phyloP scores from a whole-genome alignment of 1,140 invertebrate species.

The Oncopodura yosiiana region DNA sequence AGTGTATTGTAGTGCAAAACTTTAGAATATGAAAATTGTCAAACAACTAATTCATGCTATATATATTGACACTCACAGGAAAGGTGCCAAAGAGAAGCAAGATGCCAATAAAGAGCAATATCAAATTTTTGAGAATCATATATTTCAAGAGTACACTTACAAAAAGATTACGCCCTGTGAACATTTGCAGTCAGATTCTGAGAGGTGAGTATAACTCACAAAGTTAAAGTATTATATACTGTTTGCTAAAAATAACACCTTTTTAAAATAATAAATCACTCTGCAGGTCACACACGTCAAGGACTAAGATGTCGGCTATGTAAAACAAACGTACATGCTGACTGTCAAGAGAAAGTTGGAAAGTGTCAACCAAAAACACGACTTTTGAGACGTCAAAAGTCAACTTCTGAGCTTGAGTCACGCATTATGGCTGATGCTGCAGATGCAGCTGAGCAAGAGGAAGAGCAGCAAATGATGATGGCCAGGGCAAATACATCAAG shows the following conservation, averaged over 20 bases:
- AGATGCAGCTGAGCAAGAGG: constrained; percentile 54
- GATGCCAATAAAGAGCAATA: constrained; percentile 48
- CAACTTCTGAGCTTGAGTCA: constrained; percentile 52
- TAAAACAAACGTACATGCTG: constrained; percentile 81
- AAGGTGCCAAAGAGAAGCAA: constrained; percentile 58
- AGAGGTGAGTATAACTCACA: constrained; percentile 52
- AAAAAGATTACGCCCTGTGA: constrained; percentile 92
- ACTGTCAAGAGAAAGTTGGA: constrained; percentile 69
- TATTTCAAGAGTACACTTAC: constrained; percentile 87
- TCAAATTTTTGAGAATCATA: constrained; percentile 37
- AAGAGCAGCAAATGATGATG: too few relatives aligned
- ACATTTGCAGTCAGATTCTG: constrained; percentile 80
- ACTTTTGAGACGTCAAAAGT: constrained; percentile 74
- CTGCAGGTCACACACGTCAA: constrained; percentile 77
- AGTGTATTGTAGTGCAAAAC: too few relatives aligned
- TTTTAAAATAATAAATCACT: too few relatives aligned
- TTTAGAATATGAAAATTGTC: too few relatives aligned
- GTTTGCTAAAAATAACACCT: background rate
- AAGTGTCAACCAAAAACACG: constrained; percentile 73
- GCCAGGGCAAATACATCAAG: too few relatives aligned
- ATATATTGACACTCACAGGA: constrained; percentile 54
- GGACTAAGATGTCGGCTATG: constrained; percentile 79
- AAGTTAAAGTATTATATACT: background rate
- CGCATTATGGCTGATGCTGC: constrained; percentile 37
- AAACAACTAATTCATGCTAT: too few relatives aligned